Base-by-base conservation (phyloP, 2,888 invertebrate species). In the Cremastinae sp. region DNA sequence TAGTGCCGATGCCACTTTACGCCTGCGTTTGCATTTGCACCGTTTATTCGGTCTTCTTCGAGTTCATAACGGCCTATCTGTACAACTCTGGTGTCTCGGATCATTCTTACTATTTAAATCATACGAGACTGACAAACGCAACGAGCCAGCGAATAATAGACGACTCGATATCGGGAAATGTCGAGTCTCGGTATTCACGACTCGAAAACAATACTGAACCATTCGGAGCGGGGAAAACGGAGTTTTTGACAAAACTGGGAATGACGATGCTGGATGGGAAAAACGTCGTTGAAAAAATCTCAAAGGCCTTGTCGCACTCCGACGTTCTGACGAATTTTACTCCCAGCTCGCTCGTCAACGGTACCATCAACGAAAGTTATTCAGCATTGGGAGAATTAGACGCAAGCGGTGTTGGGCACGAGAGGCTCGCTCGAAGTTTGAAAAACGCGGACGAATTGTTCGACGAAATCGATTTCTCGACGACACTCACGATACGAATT, bases 1-100 rank as follows among this genome's bases (percentile, higher is more conserved):
- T 98, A 79, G 94, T 98, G 83, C 98, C 98, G 22, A 92, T 98
- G 91, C 97, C 96, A 69, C 91, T 98, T 54, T 98, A 96, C 92
- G 92, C 95, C 84, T 96, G 96, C 87, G 93, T 96, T 72, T 91
- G 93, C 54, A 93, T 97, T 84, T 96, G 96, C 78, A 91, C 94
- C 75, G 86, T 93, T 54, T 98, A 97, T 90, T 97, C 98, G n/a
- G 91, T 95, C 75, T 90, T 94, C 38, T 98, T 97, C 90, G 98
- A 98, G 91, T 90, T 94, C 65, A 91, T 97, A 80, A 94, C 94
- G 80, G 86, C 84, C 72, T 86, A 87, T 74, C 75, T 87, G 1
- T 87, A 88, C 47, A 78, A 82, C 38, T 78, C 81, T 12, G 66
- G 49, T 41, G 16, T 54, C 28, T 47, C 68, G 16, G 49, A 47